phyloP scores from a whole-genome alignment of 2,888 invertebrate species.

The Digitonthophagus gazella region DNA sequence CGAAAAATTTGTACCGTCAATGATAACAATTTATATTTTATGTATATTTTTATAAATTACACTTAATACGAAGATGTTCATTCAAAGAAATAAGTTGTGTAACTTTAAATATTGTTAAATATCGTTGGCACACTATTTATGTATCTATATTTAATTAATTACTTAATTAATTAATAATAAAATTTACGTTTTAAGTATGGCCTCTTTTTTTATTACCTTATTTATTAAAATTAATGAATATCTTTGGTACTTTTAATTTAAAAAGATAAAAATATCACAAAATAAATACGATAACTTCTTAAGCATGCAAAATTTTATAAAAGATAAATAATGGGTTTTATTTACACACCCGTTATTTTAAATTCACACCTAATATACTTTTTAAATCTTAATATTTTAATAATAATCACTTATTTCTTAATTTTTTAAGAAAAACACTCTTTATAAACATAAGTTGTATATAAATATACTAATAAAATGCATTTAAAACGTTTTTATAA shows the following conservation, averaged over 20 bases:
- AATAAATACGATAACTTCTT: neutral
- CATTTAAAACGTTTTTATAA: conserved; percentile 12
- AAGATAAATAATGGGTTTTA: conserved; percentile 13
- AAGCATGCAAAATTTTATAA: neutral
- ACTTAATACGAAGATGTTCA: neutral
- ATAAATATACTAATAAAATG: conserved; percentile 10
- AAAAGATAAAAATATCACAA: neutral
- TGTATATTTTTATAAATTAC: conserved; percentile 6
- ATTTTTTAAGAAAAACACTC: too few species aligned
- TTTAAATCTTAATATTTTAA: too few species aligned
- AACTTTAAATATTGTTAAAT: neutral
- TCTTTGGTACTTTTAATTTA: neutral
- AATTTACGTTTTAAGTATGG: conserved; percentile 23
- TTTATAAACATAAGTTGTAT: conserved; percentile 12
- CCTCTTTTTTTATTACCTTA: conserved; percentile 1
- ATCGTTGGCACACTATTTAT: conserved; percentile 18
- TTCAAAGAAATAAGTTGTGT: neutral
- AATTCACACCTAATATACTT: too few species aligned
- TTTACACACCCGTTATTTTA: neutral
- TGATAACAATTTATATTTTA: conserved; percentile 15
- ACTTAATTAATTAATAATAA: too few species aligned
- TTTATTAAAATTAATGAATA: too few species aligned
- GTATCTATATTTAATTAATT: too few species aligned
- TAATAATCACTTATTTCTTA: too few species aligned
- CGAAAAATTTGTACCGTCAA: conserved; percentile 21